Percentiles rank a stretch among this genome's conserved stretches.
Conservation (phyloP, 2,888 invertebrate species). For the Odontothrips loti region DNA sequence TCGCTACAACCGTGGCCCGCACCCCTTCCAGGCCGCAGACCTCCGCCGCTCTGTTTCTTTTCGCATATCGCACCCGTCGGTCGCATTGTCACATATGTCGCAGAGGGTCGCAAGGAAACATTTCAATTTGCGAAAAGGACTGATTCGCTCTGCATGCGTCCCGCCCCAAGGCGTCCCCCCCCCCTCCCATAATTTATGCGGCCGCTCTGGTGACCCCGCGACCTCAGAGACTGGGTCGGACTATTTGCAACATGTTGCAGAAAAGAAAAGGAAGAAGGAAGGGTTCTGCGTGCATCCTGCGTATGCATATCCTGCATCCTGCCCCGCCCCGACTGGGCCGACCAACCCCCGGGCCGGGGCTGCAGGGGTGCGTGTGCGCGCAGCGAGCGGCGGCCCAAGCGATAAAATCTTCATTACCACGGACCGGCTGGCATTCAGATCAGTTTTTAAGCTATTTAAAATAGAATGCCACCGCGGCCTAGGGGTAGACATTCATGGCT, state of each 20-base stretch:
- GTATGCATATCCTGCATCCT: too few relatives aligned
- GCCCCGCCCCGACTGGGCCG: too few relatives aligned
- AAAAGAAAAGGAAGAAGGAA: not conserved
- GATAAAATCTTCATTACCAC: conserved; percentile 25
- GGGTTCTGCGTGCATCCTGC: not conserved
- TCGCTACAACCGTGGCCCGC: not conserved
- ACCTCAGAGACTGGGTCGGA: not conserved
- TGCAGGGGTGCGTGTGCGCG: not conserved
- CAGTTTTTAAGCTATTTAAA: conserved; percentile 25
- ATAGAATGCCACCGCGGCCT: not conserved
- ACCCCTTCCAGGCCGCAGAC: not conserved
- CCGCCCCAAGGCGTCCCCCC: not conserved
- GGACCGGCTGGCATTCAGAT: conserved; percentile 11
- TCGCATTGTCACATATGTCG: conserved; percentile 11
- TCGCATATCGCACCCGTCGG: not conserved
- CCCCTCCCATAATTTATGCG: not conserved
- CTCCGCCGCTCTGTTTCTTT: not conserved
- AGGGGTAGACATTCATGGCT: not conserved
- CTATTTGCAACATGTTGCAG: conserved; percentile 25
- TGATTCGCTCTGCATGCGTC: not conserved
- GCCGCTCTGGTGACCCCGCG: not conserved
- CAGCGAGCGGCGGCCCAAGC: not conserved
- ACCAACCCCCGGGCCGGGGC: too few relatives aligned
- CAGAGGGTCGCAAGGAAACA: not conserved
- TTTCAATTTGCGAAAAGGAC: conserved; percentile 4